Conservation (phyloP, 2,888 invertebrate species). For the Tenthredo scrophulariae region DNA sequence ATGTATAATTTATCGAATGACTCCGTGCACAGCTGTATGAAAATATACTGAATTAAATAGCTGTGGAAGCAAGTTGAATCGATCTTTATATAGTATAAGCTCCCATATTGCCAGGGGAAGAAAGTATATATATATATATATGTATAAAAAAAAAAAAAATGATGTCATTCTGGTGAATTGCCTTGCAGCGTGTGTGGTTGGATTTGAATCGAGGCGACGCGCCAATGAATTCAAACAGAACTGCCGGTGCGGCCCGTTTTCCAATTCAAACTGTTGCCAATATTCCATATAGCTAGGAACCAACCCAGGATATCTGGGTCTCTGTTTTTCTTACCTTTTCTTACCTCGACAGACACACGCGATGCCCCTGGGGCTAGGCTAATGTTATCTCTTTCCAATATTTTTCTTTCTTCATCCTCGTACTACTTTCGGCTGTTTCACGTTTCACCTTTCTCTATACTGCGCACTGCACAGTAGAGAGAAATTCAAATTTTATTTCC, state of each 20-base stretch:
- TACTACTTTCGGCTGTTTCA: slow-evolving; percentile 27
- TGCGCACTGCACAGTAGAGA: background rate
- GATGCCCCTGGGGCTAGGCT: slow-evolving; percentile 36
- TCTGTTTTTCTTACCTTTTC: slow-evolving; percentile 39
- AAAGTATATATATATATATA: background rate
- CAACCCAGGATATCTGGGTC: background rate
- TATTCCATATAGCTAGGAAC: slow-evolving; percentile 10
- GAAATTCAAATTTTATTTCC: slow-evolving; percentile 43
- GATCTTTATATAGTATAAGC: slow-evolving; percentile 7
- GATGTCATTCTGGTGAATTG: slow-evolving; percentile 37
- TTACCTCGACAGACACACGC: background rate
- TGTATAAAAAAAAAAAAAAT: slow-evolving; percentile 28
- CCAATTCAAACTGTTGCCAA: slow-evolving; percentile 48
- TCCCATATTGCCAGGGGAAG: background rate
- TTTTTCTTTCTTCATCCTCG: slow-evolving; percentile 38
- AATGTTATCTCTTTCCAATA: slow-evolving; percentile 52
- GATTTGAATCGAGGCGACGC: slow-evolving; percentile 41
- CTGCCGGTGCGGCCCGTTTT: slow-evolving; percentile 40
- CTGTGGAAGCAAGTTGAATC: slow-evolving; percentile 20
- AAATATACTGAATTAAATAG: slow-evolving; percentile 23
- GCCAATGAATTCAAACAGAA: slow-evolving; percentile 46
- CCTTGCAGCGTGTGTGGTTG: slow-evolving; percentile 13
- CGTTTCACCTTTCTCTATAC: slow-evolving; percentile 5
- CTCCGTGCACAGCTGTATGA: background rate
- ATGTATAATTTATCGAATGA: background rate